These are phyloP conservation scores for Odobenus rosmarus DNA, from an alignment of 2,113 vertebrate genomes.

Conservation along the genomic window DNA sequence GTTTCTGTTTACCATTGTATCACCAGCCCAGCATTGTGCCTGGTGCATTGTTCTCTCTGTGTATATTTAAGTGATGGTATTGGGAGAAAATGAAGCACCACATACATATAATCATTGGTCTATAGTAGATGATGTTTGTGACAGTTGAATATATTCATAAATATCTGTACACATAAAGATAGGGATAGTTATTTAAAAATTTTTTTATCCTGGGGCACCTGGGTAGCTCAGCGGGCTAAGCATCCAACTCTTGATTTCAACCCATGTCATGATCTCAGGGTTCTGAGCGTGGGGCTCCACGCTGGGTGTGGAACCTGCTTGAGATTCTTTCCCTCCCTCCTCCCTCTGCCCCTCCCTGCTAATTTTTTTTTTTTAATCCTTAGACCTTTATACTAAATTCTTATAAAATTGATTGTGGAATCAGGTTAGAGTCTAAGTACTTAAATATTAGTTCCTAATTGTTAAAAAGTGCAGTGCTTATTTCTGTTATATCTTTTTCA, in stretches of 20 bases:
- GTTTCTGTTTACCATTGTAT: neutral
- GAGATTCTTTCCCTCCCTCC: neutral
- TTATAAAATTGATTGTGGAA: neutral
- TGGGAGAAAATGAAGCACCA: neutral
- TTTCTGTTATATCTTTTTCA: neutral
- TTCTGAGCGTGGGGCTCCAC: neutral
- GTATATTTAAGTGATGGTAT: neutral
- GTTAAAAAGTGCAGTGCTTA: neutral
- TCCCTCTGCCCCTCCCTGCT: neutral
- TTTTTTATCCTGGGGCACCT: neutral
- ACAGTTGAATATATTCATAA: neutral
- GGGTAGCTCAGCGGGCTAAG: neutral
- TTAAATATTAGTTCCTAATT: slow-evolving; percentile 15
- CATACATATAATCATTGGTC: neutral
- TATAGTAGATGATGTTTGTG: neutral
- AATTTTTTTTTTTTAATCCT: neutral
- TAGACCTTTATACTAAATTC: neutral
- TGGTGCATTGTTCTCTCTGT: neutral
- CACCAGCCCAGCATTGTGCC: neutral
- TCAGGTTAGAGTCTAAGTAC: neutral
- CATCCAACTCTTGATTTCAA: neutral
- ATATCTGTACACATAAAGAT: neutral
- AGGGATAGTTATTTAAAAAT: neutral
- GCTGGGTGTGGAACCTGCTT: neutral
- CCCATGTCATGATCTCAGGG: neutral